A percentile compares a stretch with the other conserved stretches of the same genome.
phyloP scores from a whole-genome alignment of 2,888 invertebrate species.

The Ceramica pisi region DNA sequence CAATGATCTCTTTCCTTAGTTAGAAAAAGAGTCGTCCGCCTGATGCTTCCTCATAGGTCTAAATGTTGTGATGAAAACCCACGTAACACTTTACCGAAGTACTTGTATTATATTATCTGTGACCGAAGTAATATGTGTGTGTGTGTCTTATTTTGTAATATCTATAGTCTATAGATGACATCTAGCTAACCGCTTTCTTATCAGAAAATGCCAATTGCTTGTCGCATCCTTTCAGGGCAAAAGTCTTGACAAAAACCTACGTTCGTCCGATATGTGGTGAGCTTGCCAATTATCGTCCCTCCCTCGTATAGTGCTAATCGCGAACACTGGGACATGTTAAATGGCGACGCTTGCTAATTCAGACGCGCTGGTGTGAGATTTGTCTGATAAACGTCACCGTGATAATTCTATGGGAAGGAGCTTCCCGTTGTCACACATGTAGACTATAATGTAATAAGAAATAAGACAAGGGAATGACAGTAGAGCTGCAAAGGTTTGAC shows the following conservation, averaged over 20 bases:
- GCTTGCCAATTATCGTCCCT: conserved; percentile 65
- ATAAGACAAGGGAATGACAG: neutral
- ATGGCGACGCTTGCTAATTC: conserved; percentile 72
- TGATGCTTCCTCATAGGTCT: too few relatives aligned
- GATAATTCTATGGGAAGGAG: conserved; percentile 59
- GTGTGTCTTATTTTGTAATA: too few relatives aligned
- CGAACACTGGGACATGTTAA: conserved; percentile 68
- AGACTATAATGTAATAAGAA: neutral
- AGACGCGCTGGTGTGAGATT: conserved; percentile 71
- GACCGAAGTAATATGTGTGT: too few relatives aligned
- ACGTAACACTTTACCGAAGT: too few relatives aligned
- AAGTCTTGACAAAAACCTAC: conserved; percentile 63
- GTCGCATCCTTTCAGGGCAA: conserved; percentile 7
- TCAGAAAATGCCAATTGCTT: too few relatives aligned
- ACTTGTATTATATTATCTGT: too few relatives aligned
- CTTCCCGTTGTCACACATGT: conserved; percentile 3
- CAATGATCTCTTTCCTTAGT: too few relatives aligned
- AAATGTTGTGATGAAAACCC: too few relatives aligned
- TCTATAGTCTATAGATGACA: too few relatives aligned
- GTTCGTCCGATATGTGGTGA: conserved; percentile 52
- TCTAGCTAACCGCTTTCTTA: too few relatives aligned
- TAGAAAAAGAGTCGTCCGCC: too few relatives aligned
- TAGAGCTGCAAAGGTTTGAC: too few relatives aligned
- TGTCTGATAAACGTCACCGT: conserved; percentile 72
- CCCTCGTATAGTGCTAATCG: conserved; percentile 74